These are phyloP conservation scores for Trissoscelio sp. DNA, from an alignment of 2,888 invertebrate genomes.

Conservation along the genomic window DNA sequence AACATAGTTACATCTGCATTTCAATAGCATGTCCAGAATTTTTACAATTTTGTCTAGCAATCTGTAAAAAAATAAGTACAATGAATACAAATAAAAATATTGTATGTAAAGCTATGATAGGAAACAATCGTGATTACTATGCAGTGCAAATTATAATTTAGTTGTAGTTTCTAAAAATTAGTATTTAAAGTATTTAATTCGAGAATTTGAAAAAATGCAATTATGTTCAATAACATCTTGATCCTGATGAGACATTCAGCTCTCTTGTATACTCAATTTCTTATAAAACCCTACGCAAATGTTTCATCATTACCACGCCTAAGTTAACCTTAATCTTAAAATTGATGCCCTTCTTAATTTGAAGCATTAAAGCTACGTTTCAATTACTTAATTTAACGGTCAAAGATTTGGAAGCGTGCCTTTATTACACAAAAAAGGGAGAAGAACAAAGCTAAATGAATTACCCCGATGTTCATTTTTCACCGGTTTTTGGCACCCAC, in stretches of 20 bases:
- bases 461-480: constrained; percentile 68
- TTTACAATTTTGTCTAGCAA: constrained; percentile 93
- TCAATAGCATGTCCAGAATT: constrained; percentile 91
- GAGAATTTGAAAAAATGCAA: too few species aligned
- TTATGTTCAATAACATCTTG: too few species aligned
- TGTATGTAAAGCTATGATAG: too few species aligned
- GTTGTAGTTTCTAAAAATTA: too few species aligned
- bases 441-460: constrained; percentile 65
- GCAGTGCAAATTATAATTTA: too few species aligned
- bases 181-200: too few species aligned
- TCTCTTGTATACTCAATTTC: background rate
- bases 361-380: constrained; percentile 15
- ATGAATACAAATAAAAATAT: constrained; percentile 16
- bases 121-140: too few species aligned
- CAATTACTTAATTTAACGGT: constrained; percentile 61
- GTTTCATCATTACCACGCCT: background rate
- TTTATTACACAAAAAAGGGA: constrained; percentile 51
- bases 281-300: background rate
- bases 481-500: constrained; percentile 71
- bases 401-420: constrained; percentile 53
- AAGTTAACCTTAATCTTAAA: constrained; percentile 23
- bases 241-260: too few species aligned
- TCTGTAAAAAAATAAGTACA: constrained; percentile 78
- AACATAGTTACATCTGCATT: constrained; percentile 91
- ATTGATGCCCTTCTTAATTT: constrained; percentile 36